Conservation (phyloP, 2,888 invertebrate genomes). For the Drosophila neonasuta region DNA sequence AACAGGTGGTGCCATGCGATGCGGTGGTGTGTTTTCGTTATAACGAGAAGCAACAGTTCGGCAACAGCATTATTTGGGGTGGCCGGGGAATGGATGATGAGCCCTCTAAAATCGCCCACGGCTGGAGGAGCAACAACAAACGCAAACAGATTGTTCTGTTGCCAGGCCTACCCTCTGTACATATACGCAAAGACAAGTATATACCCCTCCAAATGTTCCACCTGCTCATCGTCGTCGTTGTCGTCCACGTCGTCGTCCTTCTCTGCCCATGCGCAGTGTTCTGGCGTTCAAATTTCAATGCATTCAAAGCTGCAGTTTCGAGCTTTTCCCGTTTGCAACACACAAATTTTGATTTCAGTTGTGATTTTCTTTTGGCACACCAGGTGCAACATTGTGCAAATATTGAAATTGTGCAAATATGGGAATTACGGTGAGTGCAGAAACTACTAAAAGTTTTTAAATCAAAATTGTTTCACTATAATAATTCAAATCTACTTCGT, state of each 20-base stretch:
- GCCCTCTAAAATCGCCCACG: slow-evolving; percentile 19
- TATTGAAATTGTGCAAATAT: slow-evolving; percentile 1
- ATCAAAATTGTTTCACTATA: too few species aligned
- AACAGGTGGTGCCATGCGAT: slow-evolving; percentile 44
- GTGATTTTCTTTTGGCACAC: slow-evolving; percentile 24
- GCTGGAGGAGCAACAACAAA: slow-evolving; percentile 27
- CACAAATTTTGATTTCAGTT: slow-evolving; percentile 28
- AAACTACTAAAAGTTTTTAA: too few species aligned
- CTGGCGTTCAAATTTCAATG: slow-evolving; percentile 19
- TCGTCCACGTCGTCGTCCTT: background rate
- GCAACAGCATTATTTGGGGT: slow-evolving; percentile 4
- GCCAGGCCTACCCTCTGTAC: slow-evolving; percentile 31
- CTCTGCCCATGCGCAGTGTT: slow-evolving; percentile 47
- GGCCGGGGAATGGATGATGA: background rate
- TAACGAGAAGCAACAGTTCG: slow-evolving; percentile 53
- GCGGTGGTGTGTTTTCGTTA: slow-evolving; percentile 1
- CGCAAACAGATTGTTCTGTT: slow-evolving; percentile 27
- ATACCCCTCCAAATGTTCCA: background rate
- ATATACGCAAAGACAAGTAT: slow-evolving; percentile 5
- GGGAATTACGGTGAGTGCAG: slow-evolving; percentile 2
- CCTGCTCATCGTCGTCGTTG: background rate
- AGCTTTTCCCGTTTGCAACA: slow-evolving; percentile 23
- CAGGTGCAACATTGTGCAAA: slow-evolving; percentile 26
- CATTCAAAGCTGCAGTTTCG: slow-evolving; percentile 35
- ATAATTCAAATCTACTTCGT: too few species aligned